Evolutionary conservation across 37 sponge, comb jelly and placozoan genomes (phyloP), one percentile per base, ranked within the genome.

Genomic region (Chondrosia reniformis): DNA sequence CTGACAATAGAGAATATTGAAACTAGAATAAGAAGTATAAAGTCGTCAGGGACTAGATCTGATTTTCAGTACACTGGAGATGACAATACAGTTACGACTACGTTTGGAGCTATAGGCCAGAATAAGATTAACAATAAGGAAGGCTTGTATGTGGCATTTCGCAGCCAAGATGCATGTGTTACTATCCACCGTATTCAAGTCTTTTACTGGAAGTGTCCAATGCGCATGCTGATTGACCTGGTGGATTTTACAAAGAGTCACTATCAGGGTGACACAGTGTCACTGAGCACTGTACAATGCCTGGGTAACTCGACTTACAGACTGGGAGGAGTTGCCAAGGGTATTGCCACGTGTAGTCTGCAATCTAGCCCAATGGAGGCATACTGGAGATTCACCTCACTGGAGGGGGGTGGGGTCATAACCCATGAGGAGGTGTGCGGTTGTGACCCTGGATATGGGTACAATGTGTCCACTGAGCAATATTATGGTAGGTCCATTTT

Each of bases 201-300:
- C 34, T 33, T 64, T 2, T 64, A 33, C 66, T 64, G 66, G 66
- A 64, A n/a, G 6, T 64, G 66, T 33, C 66, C 66, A 31, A 36
- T 24, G 27, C n/a, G n/a, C n/a, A n/a, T n/a, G n/a, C n/a, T n/a
- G n/a, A n/a, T n/a, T n/a, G 58, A 28, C 7, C 3, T 56, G 3
- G 25, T 28, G 7, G 58, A 28, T 8, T 28, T 56, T 56, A 28
- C 58, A 56, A 28, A 56, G 7, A 28, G n/a, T 24, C 27, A 56
- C 27, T 24, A 28, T 2, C 4, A 24, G 58, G 58, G 25, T 2
- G 58, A 56, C n/a, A 24, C 7, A 6, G 25, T 56, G 3, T 24
- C n/a, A 6, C 27, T 28, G 27, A 24, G 8, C 7, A 56, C 58
- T 2, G n/a, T 56, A 24, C n/a, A 28, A 6, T 56, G 58, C 27